Evolutionary conservation across 1,140 invertebrate genomes (phyloP), one percentile per base, ranked within the genome.

Genomic region (Camponotus pennsylvanicus): DNA sequence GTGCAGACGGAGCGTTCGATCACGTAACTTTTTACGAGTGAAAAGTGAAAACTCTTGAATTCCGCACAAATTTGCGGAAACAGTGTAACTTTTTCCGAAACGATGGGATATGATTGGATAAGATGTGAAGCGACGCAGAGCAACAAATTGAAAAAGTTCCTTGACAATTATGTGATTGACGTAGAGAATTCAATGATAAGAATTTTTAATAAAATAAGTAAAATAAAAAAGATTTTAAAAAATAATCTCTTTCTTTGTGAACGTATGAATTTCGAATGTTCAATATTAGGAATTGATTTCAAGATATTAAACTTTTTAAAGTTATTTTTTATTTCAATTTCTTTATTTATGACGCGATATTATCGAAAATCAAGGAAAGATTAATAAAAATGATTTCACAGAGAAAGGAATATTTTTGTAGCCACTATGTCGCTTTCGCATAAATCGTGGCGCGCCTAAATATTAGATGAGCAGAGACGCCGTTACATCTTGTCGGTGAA

Each of bases 11-110:
- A 13, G 0, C 34, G 45, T 27, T 21, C 37, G 45, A 69, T 69
- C 64, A 57, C 45, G 77, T 55, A 52, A 34, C 34, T 73, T 73
- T 55, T 82, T 32, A 42, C 34, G 37, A 7, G 1, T 18, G 37
- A 79, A 69, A 69, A 79, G 45, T 40, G 77, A 79, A 79, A 71
- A 82, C 49, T 71, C 66, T 32, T 15, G 66, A 82, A 82, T 82
- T 71, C 2, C 42, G 66, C 18, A 11, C 15, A 15, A 71, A 70
- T 82, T 69, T 69, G 45, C 64, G 77, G 32, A 55, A 52, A 63
- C 37, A 18, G 61, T 8, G 27, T 27, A 57, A 71, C 37, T 82
- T 82, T 82, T 80, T 70, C 13, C 27, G 64, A 57, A 42, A 57
- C 77, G 15, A 49, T 15, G 37, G 5, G 34, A 40, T 37, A 34